Evolutionary conservation across 1,140 invertebrate genomes (phyloP), one percentile per base, ranked within the genome.

Genomic region (Zaprionus davidi): DNA sequence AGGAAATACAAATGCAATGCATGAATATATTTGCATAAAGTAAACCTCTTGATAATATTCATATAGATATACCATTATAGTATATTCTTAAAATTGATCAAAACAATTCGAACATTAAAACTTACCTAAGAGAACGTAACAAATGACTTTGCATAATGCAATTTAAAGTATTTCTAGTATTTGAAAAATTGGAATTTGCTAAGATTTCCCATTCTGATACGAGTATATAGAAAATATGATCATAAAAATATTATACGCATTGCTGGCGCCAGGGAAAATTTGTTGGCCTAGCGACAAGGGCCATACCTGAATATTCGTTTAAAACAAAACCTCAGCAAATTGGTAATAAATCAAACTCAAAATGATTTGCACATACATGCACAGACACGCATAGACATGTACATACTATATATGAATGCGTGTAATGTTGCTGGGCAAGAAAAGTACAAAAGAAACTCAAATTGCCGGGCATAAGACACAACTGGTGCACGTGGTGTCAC

Each of bases 311-410:
- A 60, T 12, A 26, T 26, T 17, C 13, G 12, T 46, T 56, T 22
- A 46, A 44, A 51, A 62, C 31, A 62, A 62, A 56, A 22, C 20
- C 22, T 24, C 22, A n/a, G 57, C 31, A 51, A 59, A 67, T 62
- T 74, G 51, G 51, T 46, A 63, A 74, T 70, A 70, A 74, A 74
- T 74, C 71, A 74, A 70, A 74, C 28, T 46, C 22, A 31, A 56
- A 69, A 68, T 53, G 51, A 34, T 55, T 72, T 67, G 56, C 55
- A 70, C 66, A 73, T 62, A 56, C 64, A 57, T 28, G 55, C 36
- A 28, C 24, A 17, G n/a, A 53, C 60, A 31, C 31, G 49, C 49
- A 46, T n/a, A 41, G 20, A 63, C 36, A 49, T 56, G 51, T 26
- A 26, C 11, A 34, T 46, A n/a, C n/a, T n/a, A n/a, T n/a, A 26